A percentile compares a stretch with the other conserved stretches of the same genome.
Conservation (phyloP, 2,797 vertebrate species). For the Ptychadena robeensis region DNA sequence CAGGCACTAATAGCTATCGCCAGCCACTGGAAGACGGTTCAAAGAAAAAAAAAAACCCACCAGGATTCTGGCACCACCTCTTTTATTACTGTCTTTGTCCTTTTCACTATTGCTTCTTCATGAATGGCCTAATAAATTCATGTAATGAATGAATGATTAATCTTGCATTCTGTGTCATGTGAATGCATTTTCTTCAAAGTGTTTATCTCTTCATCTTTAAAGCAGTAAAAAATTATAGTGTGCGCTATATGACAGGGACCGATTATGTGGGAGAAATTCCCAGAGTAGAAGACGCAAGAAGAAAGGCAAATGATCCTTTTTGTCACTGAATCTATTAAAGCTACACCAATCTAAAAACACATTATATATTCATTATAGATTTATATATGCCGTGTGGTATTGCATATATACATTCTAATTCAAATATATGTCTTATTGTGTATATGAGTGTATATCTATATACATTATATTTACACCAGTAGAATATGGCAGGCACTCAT, state of each 20-base stretch:
- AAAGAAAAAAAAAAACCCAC: conserved; percentile 34
- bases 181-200: conserved; percentile 24
- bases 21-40: conserved; percentile 27
- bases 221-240: conserved; percentile 26
- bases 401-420: background rate
- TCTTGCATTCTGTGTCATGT: conserved; percentile 16
- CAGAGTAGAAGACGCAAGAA: background rate
- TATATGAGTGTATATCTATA: too few relatives aligned
- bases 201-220: conserved; percentile 31
- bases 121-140: conserved; percentile 34
- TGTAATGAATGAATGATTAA: conserved; percentile 31
- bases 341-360: background rate
- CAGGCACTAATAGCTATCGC: conserved; percentile 48
- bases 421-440: too few relatives aligned
- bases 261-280: conserved; percentile 9
- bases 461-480: too few relatives aligned
- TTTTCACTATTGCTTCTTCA: conserved; percentile 13
- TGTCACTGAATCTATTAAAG: background rate
- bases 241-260: background rate
- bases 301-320: conserved; percentile 9
- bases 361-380: background rate
- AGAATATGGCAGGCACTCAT: too few relatives aligned
- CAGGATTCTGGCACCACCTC: conserved; percentile 41
- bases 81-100: conserved; percentile 33
- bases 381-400: background rate